These are phyloP conservation scores for Chamaetylas fuelleborni DNA, from an alignment of 2,113 vertebrate species.

Conservation along the genomic window DNA sequence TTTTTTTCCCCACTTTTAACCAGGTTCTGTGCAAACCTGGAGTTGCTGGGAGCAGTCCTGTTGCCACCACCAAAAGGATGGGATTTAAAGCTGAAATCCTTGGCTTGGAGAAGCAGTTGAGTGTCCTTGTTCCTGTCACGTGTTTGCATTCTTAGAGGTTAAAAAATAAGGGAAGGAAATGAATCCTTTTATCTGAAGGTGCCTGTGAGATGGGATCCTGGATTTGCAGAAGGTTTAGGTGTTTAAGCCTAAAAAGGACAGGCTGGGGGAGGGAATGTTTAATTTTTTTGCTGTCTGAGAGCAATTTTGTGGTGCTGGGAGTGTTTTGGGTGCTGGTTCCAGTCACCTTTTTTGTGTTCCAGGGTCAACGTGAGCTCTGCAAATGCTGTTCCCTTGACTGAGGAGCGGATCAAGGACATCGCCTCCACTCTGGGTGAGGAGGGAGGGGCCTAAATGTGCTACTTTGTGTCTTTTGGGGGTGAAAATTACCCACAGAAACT, in stretches of 20 bases:
- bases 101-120: conserved; percentile 72
- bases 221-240: neutral
- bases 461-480: rapidly evolving
- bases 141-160: rapidly evolving
- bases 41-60: neutral
- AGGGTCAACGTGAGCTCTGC: conserved; percentile 59
- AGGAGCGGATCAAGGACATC: conserved; percentile 59
- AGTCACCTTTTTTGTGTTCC: neutral
- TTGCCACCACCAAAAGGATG: neutral
- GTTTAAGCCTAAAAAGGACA: neutral
- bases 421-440: conserved; percentile 59
- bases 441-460: neutral
- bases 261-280: rapidly evolving
- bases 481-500: neutral
- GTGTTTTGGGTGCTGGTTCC: rapidly evolving
- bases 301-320: rapidly evolving
- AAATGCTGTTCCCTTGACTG: neutral
- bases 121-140: neutral
- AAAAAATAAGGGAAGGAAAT: neutral
- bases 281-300: neutral
- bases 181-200: neutral
- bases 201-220: too few relatives aligned
- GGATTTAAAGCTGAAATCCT: conserved; percentile 69
- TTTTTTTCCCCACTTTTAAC: neutral
- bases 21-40: conserved; percentile 65